A percentile compares a stretch with the other conserved stretches of the same genome.
Conservation (phyloP, 2,113 vertebrate genomes). For the Semicossyphus pulcher region DNA sequence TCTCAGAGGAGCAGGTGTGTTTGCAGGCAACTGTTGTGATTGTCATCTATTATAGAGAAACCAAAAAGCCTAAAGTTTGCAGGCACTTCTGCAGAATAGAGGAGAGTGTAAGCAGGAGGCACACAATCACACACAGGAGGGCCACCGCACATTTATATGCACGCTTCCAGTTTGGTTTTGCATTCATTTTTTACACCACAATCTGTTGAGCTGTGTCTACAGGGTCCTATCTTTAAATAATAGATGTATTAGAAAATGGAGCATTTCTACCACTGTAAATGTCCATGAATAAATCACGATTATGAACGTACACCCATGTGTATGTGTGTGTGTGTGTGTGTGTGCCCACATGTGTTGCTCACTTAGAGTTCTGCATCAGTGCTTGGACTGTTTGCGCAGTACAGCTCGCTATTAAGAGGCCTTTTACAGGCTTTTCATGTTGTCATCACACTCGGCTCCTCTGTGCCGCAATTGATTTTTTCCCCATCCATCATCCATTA, state of each 20-base stretch:
- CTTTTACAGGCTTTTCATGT: slow-evolving; percentile 29
- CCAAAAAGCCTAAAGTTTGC: slow-evolving; percentile 61
- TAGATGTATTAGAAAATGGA: slow-evolving; percentile 79
- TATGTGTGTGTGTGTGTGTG: neutral
- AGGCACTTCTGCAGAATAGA: slow-evolving; percentile 45
- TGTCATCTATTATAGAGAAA: slow-evolving; percentile 77
- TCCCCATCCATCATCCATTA: slow-evolving; percentile 46
- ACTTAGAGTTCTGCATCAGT: neutral
- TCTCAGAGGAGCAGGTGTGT: slow-evolving; percentile 73
- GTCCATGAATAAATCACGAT: slow-evolving; percentile 77
- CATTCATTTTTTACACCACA: slow-evolving; percentile 78
- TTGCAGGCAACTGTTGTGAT: slow-evolving; percentile 68
- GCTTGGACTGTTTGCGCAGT: neutral
- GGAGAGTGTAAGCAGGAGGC: slow-evolving; percentile 19
- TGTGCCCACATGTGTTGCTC: slow-evolving; percentile 1
- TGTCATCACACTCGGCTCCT: slow-evolving; percentile 17
- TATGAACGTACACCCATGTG: slow-evolving; percentile 56
- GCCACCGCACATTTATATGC: slow-evolving; percentile 15
- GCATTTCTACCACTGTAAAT: slow-evolving; percentile 76
- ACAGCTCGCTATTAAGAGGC: slow-evolving; percentile 25
- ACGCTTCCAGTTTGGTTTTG: slow-evolving; percentile 59
- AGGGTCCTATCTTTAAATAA: slow-evolving; percentile 79
- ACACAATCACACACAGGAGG: slow-evolving; percentile 9
- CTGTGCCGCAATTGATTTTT: slow-evolving; percentile 19
- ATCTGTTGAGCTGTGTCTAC: slow-evolving; percentile 79